These are phyloP conservation scores for Lamellibrachia satsuma DNA, from an alignment of 2,888 invertebrate species.

Conservation along the genomic window DNA sequence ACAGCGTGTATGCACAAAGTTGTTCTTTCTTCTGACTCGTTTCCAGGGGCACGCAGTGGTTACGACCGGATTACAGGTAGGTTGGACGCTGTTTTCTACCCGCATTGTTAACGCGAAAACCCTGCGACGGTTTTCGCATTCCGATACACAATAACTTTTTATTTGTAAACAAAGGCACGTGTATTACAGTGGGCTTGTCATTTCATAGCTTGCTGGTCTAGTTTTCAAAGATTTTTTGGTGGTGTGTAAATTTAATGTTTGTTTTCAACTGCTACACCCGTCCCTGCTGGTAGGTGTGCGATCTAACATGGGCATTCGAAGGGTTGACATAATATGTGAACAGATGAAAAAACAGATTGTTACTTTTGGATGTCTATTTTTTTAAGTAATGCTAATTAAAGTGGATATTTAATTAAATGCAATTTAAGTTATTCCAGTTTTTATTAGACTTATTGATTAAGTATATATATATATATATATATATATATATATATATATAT, in stretches of 20 bases:
- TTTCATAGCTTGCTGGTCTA: not conserved
- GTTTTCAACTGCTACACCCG: not conserved
- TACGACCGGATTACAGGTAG: not conserved
- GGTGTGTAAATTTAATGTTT: not conserved
- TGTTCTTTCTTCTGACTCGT: not conserved
- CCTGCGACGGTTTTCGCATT: conserved; percentile 11
- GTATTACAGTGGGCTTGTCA: not conserved
- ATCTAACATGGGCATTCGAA: not conserved
- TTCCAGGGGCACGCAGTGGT: not conserved
- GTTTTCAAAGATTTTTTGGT: not conserved
- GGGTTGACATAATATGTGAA: not conserved
- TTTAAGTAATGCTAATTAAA: not conserved
- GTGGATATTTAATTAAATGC: not conserved
- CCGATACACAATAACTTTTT: not conserved
- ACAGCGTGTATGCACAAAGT: conserved; percentile 2
- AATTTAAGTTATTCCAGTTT: not conserved
- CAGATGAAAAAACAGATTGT: not conserved
- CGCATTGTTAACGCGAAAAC: not conserved
- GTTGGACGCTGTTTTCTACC: not conserved
- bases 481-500: not conserved
- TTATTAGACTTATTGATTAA: not conserved
- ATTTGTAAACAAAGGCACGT: conserved; percentile 17
- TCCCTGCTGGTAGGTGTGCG: not conserved
- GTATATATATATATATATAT: not conserved
- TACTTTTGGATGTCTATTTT: not conserved